These are phyloP conservation scores for Dromococcyx pavoninus DNA, from an alignment of 2,797 vertebrate species.

Conservation along the genomic window DNA sequence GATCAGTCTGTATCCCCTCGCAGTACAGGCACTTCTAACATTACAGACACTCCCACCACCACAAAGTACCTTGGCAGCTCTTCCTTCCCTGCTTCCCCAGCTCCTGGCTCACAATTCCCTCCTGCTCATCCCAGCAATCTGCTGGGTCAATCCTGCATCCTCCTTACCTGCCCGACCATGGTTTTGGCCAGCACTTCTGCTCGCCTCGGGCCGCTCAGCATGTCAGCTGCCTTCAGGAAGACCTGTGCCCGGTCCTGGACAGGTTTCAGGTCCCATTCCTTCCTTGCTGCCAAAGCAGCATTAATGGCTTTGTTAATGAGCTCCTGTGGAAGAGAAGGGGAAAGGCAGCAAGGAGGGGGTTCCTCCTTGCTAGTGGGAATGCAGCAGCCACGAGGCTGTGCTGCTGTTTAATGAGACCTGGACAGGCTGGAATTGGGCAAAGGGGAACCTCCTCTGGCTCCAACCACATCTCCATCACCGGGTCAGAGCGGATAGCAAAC, in stretches of 20 bases:
- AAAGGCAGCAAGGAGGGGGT: neutral
- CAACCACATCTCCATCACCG: neutral
- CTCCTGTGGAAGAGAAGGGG: conserved; percentile 69
- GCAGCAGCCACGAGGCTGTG: too few species aligned
- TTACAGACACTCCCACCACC: neutral
- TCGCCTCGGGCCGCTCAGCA: conserved; percentile 85
- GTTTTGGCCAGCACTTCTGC: conserved; percentile 94
- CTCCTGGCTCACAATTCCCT: neutral
- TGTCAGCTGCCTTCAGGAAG: conserved; percentile 89
- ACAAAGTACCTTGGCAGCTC: neutral
- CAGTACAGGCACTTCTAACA: neutral
- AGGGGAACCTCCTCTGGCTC: too few species aligned
- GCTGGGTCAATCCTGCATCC: fast-evolving
- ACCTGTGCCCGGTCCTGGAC: conserved; percentile 88
- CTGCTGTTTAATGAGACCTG: too few species aligned
- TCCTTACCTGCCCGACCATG: conserved; percentile 91
- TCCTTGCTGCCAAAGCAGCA: conserved; percentile 83
- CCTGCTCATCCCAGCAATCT: fast-evolving
- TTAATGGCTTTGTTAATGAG: conserved; percentile 89
- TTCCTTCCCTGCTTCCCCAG: neutral
- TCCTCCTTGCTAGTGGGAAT: too few species aligned
- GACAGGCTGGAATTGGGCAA: too few species aligned
- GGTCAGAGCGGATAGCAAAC: fast-evolving
- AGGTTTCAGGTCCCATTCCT: conserved; percentile 91
- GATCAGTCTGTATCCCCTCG: fast-evolving